Evolutionary conservation across 2,113 vertebrate species (phyloP), one percentile per base, ranked within the genome.

Genomic region (Megatriorchis doriae): DNA sequence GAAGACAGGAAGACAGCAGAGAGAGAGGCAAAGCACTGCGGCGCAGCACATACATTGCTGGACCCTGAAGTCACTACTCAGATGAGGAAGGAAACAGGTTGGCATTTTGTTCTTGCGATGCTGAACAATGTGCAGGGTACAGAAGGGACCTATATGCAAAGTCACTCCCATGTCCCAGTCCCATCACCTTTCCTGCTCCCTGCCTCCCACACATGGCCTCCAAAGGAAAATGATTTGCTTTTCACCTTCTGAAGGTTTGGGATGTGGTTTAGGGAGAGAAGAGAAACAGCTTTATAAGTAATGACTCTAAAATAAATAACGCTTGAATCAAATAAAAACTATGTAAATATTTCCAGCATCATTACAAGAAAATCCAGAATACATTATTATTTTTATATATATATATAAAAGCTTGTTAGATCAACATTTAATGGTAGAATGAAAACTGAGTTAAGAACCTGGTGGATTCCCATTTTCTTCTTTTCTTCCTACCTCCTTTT

Each of bases 101-200:
- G 34, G 31, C 16, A 4, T 50, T 52, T 72, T 75, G 42, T 19
- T 73, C 45, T 66, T 74, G 42, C 2, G 7, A 22, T 17, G 32
- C 42, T 4, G 2, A 86, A 70, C 10, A 21, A 42, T 0, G 0
- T 5, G 32, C 17, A 63, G 43, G 23, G 18, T 36, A 36, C 1
- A 4, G 27, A 56, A 78, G 13, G 17, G 17, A 45, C 36, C 16
- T 38, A 4, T 1, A 55, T 14, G 21, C 6, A 45, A 84, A 91
- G 45, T n/a, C 42, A 65, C 7, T 56, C 16, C 31, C 10, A 1
- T 8, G 11, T 27, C 42, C 42, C 61, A 40, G 42, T n/a, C 11
- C 38, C 32, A 17, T 26, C 47, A 32, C 47, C 52, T 38, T 53
- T 71, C 61, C 66, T 34, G n/a, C 66, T 74, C 32, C 50, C 48